Percentiles rank a stretch among this genome's conserved stretches.
Evolutionary conservation across 30 jellyfish, hydroid and myxozoan genomes (phyloP).

Genomic region (Turritopsis dohrnii): DNA sequence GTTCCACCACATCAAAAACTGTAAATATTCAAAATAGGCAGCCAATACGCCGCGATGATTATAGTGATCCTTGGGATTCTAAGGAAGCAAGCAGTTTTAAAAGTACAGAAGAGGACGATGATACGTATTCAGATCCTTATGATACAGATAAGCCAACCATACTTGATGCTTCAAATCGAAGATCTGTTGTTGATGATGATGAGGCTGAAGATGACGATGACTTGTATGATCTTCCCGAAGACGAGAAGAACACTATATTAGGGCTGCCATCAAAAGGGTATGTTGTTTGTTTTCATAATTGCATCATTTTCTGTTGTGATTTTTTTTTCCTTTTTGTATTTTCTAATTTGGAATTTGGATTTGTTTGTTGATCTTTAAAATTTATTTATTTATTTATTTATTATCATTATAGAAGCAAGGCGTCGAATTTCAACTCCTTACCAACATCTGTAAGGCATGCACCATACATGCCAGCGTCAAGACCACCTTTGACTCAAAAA

Average conservation of each 20-base stretch:
- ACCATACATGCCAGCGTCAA: slow-evolving; percentile 22
- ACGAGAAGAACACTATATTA: slow-evolving; percentile 32
- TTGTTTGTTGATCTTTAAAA: too few species aligned
- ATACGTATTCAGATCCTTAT: slow-evolving; percentile 80
- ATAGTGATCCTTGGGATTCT: slow-evolving; percentile 92
- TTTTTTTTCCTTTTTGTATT: too few species aligned
- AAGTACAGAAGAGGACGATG: slow-evolving; percentile 78
- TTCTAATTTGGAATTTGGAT: too few species aligned
- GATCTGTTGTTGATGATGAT: slow-evolving; percentile 26
- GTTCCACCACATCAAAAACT: neutral
- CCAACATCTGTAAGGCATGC: slow-evolving; percentile 37
- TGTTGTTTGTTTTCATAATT: too few species aligned
- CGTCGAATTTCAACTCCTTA: neutral
- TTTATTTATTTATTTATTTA: neutral
- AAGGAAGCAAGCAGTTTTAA: slow-evolving; percentile 52
- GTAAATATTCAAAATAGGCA: slow-evolving; percentile 26
- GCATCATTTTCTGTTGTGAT: neutral
- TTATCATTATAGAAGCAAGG: neutral
- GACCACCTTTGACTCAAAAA: slow-evolving; percentile 21
- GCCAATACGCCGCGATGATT: slow-evolving; percentile 47
- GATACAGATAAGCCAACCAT: slow-evolving; percentile 49
- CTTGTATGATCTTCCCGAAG: slow-evolving; percentile 70
- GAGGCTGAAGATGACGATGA: slow-evolving; percentile 36
- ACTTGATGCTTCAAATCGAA: neutral
- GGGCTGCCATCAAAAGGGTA: neutral